Evolutionary conservation across 2,113 vertebrate species (phyloP).

Genomic region (Meleagris gallopavo): DNA sequence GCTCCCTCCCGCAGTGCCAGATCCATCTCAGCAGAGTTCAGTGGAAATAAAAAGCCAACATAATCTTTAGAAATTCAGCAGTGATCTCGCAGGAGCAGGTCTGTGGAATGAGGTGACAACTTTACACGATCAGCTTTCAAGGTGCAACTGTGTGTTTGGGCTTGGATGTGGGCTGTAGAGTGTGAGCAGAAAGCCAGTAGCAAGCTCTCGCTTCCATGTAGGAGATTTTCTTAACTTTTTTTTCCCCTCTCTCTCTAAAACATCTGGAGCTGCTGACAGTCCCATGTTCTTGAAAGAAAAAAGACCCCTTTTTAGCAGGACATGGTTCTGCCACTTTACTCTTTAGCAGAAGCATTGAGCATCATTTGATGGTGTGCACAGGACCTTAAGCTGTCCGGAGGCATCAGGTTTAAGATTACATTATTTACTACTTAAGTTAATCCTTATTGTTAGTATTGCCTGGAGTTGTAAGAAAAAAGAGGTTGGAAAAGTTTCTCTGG

Average conservation of each 20-base stretch:
- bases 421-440: background rate
- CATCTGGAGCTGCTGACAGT: conserved; percentile 19
- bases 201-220: conserved; percentile 4
- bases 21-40: background rate
- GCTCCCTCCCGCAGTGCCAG: background rate
- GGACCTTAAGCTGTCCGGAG: background rate
- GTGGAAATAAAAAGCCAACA: conserved; percentile 32
- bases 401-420: background rate
- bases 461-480: background rate
- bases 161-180: background rate
- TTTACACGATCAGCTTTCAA: conserved; percentile 51
- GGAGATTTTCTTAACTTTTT: conserved; percentile 14
- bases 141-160: conserved; percentile 47
- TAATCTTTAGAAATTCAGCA: conserved; percentile 7
- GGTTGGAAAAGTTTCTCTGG: background rate
- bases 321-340: background rate
- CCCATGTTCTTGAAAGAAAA: background rate
- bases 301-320: background rate
- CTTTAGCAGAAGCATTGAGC: background rate
- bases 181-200: conserved; percentile 43
- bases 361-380: background rate
- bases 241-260: background rate
- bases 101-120: conserved; percentile 61
- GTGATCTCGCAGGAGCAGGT: background rate
- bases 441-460: background rate